A percentile compares a stretch with the other conserved stretches of the same genome.
Evolutionary conservation across 2,797 vertebrate genomes (phyloP).

Genomic region (Tauraco hartlaubi): DNA sequence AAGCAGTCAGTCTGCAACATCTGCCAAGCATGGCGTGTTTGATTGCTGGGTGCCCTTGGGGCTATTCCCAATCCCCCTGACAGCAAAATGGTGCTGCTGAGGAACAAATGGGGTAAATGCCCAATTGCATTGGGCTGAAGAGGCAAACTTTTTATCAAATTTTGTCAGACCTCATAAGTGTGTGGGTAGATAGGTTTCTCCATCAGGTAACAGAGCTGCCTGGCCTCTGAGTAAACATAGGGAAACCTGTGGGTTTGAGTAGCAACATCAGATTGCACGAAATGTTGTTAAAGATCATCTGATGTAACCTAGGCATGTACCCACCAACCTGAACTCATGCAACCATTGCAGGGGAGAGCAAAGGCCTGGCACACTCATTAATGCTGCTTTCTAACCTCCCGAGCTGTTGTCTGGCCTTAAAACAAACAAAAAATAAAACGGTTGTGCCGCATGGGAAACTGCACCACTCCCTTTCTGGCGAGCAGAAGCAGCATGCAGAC

Average conservation of each 20-base stretch:
- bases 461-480: rapidly evolving
- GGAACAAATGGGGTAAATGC: neutral
- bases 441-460: neutral
- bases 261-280: neutral
- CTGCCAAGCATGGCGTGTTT: neutral
- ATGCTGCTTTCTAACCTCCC: neutral
- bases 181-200: neutral
- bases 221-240: neutral
- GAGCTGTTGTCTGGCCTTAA: neutral
- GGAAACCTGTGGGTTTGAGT: neutral
- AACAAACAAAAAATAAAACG: neutral
- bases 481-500: neutral
- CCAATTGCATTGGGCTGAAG: neutral
- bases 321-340: rapidly evolving
- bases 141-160: neutral
- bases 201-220: neutral
- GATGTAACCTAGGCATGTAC: neutral
- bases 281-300: neutral
- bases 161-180: neutral
- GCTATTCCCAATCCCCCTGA: neutral
- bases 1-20: neutral
- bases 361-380: rapidly evolving
- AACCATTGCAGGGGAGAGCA: neutral
- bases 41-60: neutral
- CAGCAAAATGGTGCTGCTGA: neutral